Base-by-base conservation (phyloP, 2,113 vertebrate species). In the Nibea coibor region DNA sequence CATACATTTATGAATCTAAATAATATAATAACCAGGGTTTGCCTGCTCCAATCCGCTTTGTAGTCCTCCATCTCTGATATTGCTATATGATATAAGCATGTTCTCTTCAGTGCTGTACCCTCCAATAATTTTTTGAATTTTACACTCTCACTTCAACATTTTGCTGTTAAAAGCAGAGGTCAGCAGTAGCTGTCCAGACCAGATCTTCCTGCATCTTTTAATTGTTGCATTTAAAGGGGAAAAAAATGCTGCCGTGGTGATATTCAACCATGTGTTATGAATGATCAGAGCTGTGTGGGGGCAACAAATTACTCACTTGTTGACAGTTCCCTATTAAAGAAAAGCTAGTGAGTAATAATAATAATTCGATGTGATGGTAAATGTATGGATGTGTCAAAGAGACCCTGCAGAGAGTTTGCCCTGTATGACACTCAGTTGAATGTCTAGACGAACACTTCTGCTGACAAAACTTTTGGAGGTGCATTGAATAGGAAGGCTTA, bases 401-500 rank as follows among this genome's bases (percentile, higher is more conserved):
- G 19, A 22, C 57, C 15, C 5, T 64, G 22, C 15, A 31, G 12
- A 15, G 8, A 28, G 12, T 5, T 16, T 20, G 62, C 28, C 26
- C 47, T 68, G 31, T 35, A 12, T 70, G 31, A 9, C 39, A 48
- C 68, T 12, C 48, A 26, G 74, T 68, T 59, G 7, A 64, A 47
- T 77, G 17, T 20, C 61, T 58, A 28, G 2, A 56, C 26, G 51
- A 11, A 67, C 58, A 63, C 70, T 72, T 72, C 39, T 80, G 20
- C 68, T 66, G 43, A 68, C 28, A 8, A 64, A 8, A 64, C 64
- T 74, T 81, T 58, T 83, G 98, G 98, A 97, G 98, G 98, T 92
- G 96, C 96, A 94, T 97, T 99, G 97, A 98, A 99, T 97, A 98
- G 97, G 96, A 99, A 98, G 97, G 97, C 97, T 95, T 97, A 93